Evolutionary conservation across 1,140 invertebrate species (phyloP).

Genomic region (Drosophila erecta): DNA sequence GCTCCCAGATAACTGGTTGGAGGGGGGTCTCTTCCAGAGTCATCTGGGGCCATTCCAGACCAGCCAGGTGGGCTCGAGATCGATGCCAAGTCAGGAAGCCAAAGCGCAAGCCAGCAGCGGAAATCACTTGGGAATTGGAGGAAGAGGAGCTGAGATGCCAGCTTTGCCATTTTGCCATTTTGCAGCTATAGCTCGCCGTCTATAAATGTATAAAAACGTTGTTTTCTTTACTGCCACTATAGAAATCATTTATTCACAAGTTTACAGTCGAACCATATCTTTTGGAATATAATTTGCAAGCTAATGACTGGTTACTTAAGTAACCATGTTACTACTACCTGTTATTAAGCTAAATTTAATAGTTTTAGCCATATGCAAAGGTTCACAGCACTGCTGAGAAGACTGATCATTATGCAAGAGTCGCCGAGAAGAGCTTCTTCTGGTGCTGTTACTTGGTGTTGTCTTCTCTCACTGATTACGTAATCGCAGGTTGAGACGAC

Average conservation of each 20-base stretch:
- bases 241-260: too few relatives aligned
- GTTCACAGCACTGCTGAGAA: constrained; percentile 15
- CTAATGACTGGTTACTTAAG: too few relatives aligned
- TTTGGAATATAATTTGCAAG: too few relatives aligned
- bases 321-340: too few relatives aligned
- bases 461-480: constrained; percentile 63
- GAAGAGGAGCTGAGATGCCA: constrained; percentile 6
- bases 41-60: constrained; percentile 39
- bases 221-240: too few relatives aligned
- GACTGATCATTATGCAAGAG: constrained; percentile 73
- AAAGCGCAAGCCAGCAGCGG: constrained; percentile 61
- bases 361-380: neutral
- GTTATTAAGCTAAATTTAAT: neutral
- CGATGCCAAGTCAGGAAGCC: constrained; percentile 66
- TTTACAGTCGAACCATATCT: too few relatives aligned
- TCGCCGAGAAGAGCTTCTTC: constrained; percentile 39
- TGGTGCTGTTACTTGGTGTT: constrained; percentile 20
- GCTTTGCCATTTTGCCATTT: neutral
- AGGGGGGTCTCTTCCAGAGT: constrained; percentile 6
- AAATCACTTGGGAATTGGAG: constrained; percentile 59
- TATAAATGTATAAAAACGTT: neutral
- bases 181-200: neutral
- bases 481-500: constrained; percentile 51
- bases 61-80: constrained; percentile 61
- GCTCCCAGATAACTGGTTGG: constrained; percentile 48